phyloP scores from a whole-genome alignment of 2,113 vertebrate species.

The Dendrocopos noguchii region DNA sequence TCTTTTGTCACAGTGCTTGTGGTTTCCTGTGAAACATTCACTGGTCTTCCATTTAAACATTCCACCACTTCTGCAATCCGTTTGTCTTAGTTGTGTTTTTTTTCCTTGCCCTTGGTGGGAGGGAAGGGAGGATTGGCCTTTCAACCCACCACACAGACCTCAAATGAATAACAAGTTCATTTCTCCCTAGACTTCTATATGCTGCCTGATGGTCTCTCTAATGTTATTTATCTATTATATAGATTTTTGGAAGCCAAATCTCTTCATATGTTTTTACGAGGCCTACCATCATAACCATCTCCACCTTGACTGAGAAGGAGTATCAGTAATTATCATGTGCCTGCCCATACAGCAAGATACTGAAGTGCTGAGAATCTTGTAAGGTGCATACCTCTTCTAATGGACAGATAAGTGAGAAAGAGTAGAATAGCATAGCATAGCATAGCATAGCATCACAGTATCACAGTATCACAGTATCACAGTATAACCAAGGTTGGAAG shows the following conservation, averaged over 20 bases:
- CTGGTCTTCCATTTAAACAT: no score
- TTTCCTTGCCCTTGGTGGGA: no score
- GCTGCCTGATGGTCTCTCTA: background rate
- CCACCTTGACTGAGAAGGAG: background rate
- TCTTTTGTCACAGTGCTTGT: no score
- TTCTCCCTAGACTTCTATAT: background rate
- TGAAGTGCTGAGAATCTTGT: background rate
- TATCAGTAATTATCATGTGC: background rate
- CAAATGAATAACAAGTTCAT: background rate
- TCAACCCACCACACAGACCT: background rate
- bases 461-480: no score
- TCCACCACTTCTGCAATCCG: no score
- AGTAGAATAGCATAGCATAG: no score
- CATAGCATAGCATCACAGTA: no score
- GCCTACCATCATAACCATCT: background rate
- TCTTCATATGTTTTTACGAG: background rate
- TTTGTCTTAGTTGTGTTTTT: no score
- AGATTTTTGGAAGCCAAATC: background rate
- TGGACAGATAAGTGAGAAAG: background rate
- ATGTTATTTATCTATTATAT: background rate
- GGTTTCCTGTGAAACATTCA: no score
- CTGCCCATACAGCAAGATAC: background rate
- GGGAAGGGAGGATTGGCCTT: no score
- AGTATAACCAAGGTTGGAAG: no score
- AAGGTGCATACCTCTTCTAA: background rate